Base-by-base conservation (phyloP, 2,797 vertebrate species). In the Siniperca scherzeri region DNA sequence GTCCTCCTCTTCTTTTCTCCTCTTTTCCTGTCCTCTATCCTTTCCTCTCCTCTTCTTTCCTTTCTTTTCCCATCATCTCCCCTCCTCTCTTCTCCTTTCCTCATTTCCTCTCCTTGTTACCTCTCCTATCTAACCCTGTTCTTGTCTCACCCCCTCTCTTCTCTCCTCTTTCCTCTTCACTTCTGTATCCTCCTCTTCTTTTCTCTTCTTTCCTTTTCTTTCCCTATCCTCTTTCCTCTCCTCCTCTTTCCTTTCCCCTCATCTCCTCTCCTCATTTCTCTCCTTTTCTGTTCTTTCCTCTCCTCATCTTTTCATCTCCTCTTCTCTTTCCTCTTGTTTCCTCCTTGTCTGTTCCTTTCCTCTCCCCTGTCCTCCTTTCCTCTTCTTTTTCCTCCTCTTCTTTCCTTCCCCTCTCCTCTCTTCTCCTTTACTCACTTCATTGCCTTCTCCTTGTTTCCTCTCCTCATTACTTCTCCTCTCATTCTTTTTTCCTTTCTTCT, bases 1-100 rank as follows among this genome's bases (percentile, higher is more conserved):
- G 5, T 22, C 48, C 8, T 12, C 38, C 6, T 8, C 13, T 9
- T 36, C n/a, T 48, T 2, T 57, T 22, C 40, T 9, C 3, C 16
- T n/a, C 36, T 1, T n/a, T 10, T 8, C 13, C 12, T 25, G 6
- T 14, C 5, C 3, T 25, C 61, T 1, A 7, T 44, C 38, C 11
- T 17, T 0, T 7, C 52, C 7, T 56, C 3, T 12, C 14, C 19
- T 62, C 6, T 17, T 44, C 9, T 11, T 13, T 21, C 38, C 5
- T 4, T 27, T 7, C 8, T 2, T n/a, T 53, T 60, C 17, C n/a
- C 91, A 93, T 80, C 6, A 13, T 1, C 7, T 21, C 5, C 25
- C 14, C 30, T 17, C 30, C 44, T 10, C n/a, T 27, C 30, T 13
- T 1, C 33, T 14, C 14, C 11, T 38, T 10, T 6, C 14, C 36